These are phyloP conservation scores for Xenotilapia longispinis DNA, from an alignment of 2,113 vertebrate species.

Conservation along the genomic window DNA sequence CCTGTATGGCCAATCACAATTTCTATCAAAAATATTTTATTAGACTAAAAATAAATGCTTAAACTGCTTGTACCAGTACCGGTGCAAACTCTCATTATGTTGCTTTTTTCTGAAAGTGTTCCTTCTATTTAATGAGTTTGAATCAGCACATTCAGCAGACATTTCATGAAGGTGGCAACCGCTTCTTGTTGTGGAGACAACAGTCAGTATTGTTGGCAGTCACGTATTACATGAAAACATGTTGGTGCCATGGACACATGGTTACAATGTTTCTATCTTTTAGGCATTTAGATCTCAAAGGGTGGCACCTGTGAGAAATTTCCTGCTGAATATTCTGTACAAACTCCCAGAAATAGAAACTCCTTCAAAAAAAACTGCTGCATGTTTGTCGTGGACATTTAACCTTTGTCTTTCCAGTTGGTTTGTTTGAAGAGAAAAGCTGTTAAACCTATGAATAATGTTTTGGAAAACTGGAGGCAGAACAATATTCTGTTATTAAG, in stretches of 20 bases:
- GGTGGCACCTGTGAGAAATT: background rate
- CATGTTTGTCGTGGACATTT: background rate
- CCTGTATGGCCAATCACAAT: background rate
- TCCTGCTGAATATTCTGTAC: background rate
- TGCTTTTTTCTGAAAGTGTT: background rate
- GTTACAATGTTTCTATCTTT: background rate
- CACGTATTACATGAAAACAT: background rate
- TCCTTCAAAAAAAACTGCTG: background rate
- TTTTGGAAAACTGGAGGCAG: background rate
- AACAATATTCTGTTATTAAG: background rate
- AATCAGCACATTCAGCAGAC: background rate
- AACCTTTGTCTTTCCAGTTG: background rate
- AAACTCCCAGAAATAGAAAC: background rate
- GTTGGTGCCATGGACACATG: no score
- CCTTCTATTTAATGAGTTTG: background rate
- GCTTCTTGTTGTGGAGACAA: background rate
- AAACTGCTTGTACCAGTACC: fast-evolving
- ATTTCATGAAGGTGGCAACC: background rate
- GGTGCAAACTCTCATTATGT: fast-evolving
- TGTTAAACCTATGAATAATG: background rate
- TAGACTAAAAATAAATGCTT: fast-evolving
- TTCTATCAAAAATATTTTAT: background rate
- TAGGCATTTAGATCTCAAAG: background rate
- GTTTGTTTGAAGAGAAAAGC: background rate
- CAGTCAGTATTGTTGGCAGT: background rate